These are phyloP conservation scores for Tarsius wallacei DNA, from an alignment of 2,797 vertebrate species.

Conservation along the genomic window DNA sequence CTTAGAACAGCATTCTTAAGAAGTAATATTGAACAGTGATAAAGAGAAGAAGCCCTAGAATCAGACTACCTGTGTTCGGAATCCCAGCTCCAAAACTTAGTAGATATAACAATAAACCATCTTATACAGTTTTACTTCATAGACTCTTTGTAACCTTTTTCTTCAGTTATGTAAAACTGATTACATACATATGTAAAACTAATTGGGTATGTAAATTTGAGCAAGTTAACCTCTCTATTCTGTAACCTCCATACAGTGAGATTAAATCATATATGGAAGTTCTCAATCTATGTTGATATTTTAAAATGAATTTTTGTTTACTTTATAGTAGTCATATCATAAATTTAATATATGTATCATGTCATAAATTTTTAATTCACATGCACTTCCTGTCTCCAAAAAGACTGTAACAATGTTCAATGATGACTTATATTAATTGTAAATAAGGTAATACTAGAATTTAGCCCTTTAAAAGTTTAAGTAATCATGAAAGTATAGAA, in stretches of 20 bases:
- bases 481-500: not conserved
- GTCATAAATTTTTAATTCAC: not conserved
- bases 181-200: not conserved
- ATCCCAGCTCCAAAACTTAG: not conserved
- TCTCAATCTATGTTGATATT: not conserved
- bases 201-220: not conserved
- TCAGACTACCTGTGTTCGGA: not conserved
- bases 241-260: not conserved
- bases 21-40: not conserved
- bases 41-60: not conserved
- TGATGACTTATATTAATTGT: not conserved
- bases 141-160: not conserved
- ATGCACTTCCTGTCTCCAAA: not conserved
- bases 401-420: not conserved
- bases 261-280: not conserved
- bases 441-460: not conserved
- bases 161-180: not conserved
- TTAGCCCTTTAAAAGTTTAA: not conserved
- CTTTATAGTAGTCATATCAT: not conserved
- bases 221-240: not conserved
- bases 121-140: not conserved
- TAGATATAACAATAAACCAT: not conserved
- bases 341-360: not conserved
- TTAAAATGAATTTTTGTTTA: not conserved
- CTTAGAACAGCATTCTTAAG: not conserved